Base-by-base conservation (phyloP, 1,140 invertebrate species). In the Heliconius hermathena region DNA sequence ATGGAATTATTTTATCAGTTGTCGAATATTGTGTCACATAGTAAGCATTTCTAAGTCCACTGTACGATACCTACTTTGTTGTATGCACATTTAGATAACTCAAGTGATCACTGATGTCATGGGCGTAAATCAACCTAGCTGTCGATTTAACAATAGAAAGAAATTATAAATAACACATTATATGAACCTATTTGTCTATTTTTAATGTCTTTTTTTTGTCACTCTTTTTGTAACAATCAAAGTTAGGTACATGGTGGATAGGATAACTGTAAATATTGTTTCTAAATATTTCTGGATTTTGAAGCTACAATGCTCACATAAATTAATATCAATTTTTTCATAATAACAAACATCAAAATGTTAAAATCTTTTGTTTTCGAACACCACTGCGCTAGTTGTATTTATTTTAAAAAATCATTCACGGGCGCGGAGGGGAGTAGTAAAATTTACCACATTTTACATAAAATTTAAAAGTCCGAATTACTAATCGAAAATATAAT, bases 11-110 rank as follows among this genome's bases (percentile, higher is more conserved):
- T n/a, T n/a, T n/a, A n/a, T 54, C 76, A 72, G 71, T 46, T 54
- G 46, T 22, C 71, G 52, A 70, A 71, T 77, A 77, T 54, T 72
- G 36, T 77, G 70, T 72, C 54, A 77, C 70, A 5, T 41, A 71
- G 26, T 52, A 77, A 54, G 46, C 29, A 72, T 8, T 26, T 66
- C 26, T 26, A 26, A 9, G 11, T 8, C 3, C 3, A 22, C 20
- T 26, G 11, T 29, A 22, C 20, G 9, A 11, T 29, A 66, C 3
- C 13, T 22, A 57, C 54, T 60, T 60, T 66, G 11, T 29, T 66
- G 5, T 26, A 66, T 66, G 26, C 26, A 66, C 22, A 66, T 66
- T 66, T 66, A 26, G 60, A 66, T 66, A 66, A 29, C 60, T 26
- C 26, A 16, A 66, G 29, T 26, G 29, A 66, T 16, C 16, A 66